Evolutionary conservation across 2,113 vertebrate genomes (phyloP), one percentile per base, ranked within the genome.

Genomic region (Pseudonaja textilis): DNA sequence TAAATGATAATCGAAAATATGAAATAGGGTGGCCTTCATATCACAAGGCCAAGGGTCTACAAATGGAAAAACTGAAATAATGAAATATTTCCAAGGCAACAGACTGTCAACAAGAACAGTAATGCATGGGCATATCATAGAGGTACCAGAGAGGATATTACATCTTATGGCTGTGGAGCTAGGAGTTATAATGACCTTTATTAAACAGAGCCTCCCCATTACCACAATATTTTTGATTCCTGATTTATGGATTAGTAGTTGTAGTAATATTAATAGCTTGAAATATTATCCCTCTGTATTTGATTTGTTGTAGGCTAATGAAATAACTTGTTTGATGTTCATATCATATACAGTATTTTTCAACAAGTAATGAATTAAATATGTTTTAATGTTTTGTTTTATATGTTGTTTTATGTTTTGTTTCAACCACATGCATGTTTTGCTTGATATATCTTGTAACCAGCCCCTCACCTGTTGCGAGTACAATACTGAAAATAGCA

Each of bases 71-170:
- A 97, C 97, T 97, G 98, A 98, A 98, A 98, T 98, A 98, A 98
- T 98, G 98, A 98, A 98, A 98, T 98, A 98, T 98, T 98, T 98
- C 98, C 98, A 98, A 98, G 98, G 98, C 97, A 98, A 98, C 98
- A 98, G 98, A 97, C 97, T 98, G 97, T 98, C 98, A 98, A 97
- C 97, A 98, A 98, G 97, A 97, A 97, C 97, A 93, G 97, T 98
- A 98, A 98, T 98, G 97, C 97, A 97, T 98, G 97, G 97, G 95
- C 97, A 97, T 98, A 97, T 97, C 97, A 97, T 97, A 97, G 97
- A 97, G 96, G 96, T 97, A 97, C 95, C 94, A 91, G 96, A 97
- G 97, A 98, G 97, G 97, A 97, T 98, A 98, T 98, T 98, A 97
- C 96, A 97, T 96, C 59, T 92, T 96, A 96, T 96, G 97, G 97